These are phyloP conservation scores for Eremobia ochroleuca DNA, from an alignment of 2,888 invertebrate genomes.

Conservation along the genomic window DNA sequence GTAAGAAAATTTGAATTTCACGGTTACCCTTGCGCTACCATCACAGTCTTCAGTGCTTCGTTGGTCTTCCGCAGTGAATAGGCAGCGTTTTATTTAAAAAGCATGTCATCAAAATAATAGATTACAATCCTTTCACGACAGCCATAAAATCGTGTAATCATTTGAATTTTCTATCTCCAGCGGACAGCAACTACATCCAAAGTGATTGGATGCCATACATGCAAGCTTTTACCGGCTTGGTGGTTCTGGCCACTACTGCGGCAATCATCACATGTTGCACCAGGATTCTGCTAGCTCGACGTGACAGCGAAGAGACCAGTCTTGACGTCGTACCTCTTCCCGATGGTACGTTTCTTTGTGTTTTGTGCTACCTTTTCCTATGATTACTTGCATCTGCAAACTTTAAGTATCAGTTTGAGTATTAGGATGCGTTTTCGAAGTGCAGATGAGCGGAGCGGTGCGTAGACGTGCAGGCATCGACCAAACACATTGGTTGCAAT, in stretches of 20 bases:
- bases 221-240: slow-evolving; percentile 64
- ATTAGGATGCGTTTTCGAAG: background rate
- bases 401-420: background rate
- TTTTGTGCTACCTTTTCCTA: background rate
- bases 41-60: background rate
- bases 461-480: too few relatives aligned
- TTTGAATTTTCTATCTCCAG: background rate
- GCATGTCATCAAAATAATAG: background rate
- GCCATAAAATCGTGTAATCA: background rate
- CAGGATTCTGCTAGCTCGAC: slow-evolving; percentile 57
- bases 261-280: slow-evolving; percentile 58
- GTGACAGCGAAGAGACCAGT: background rate
- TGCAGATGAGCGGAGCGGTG: background rate
- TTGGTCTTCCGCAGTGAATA: background rate
- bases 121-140: background rate
- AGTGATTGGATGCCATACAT: slow-evolving; percentile 71
- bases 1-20: too few relatives aligned
- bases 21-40: background rate
- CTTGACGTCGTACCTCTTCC: background rate
- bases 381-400: background rate
- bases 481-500: background rate
- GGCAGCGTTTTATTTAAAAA: background rate
- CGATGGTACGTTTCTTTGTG: slow-evolving; percentile 26
- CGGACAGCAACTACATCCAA: background rate
- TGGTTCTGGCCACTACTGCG: slow-evolving; percentile 51